Base-by-base conservation (phyloP, 2,888 invertebrate species). In the Caenorhabditis sp. region DNA sequence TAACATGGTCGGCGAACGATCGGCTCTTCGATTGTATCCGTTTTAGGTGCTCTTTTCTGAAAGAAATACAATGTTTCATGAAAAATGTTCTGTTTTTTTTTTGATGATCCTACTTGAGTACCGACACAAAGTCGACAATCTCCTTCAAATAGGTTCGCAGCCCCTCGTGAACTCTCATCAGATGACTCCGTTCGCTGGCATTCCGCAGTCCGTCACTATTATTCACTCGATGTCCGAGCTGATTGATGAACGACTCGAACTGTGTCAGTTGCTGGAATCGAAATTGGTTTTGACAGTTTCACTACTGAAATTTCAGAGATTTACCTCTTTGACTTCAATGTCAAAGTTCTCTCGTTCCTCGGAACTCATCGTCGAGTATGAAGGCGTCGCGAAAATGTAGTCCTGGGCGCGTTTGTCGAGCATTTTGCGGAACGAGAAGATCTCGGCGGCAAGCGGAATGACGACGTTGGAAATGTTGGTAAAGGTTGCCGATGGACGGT, bases 331-430 rank as follows among this genome's bases (percentile, higher is more conserved):
- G 24, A 81, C 61, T 35, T 78, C 76, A 1, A 11, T 51, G 37
- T 82, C 82, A 28, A 82, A 64, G 8, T 50, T 60, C 13, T 82
- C 72, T 32, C 82, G 56, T 22, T 82, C 82, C n/a, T 74, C 78
- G 1, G 50, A 32, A 11, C 50, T 69, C 78, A 79, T 82, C 37
- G 56, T 70, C 5, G 82, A 82, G 51, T 72, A 82, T 13, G 78
- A 67, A 5, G 58, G 50, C 53, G 78, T 74, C 9, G 74, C 69
- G 44, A 82, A 82, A 18, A 82, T 65, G 53, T 82, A 82, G 22
- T 82, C 82, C 35, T 74, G 78, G 0, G 78, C 28, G 9, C 53
- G 50, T 37, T 82, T 72, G 55, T 69, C 69, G 15, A 82, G 61
- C 74, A 65, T 77, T 44, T 82, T 82, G 0, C 82, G 76, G 53